A percentile compares a stretch with the other conserved stretches of the same genome.
These are phyloP conservation scores for Crotalus helleri DNA, from an alignment of 2,113 vertebrate species.

Conservation along the genomic window DNA sequence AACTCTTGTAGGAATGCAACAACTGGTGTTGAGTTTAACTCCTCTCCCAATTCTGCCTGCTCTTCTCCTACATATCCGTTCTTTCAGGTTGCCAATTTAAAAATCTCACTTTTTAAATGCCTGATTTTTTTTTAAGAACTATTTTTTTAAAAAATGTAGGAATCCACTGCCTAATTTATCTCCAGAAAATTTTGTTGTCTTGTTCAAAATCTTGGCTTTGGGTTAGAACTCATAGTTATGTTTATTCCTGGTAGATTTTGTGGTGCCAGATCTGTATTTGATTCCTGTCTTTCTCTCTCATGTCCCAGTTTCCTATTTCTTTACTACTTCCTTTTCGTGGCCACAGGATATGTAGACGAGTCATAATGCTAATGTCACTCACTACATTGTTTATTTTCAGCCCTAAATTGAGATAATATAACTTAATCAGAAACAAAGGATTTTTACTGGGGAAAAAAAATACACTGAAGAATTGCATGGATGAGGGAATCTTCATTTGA, in stretches of 20 bases:
- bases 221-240: not conserved
- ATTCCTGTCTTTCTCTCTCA: not conserved
- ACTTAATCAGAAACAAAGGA: not conserved
- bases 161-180: not conserved
- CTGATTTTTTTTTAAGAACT: not conserved
- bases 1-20: not conserved
- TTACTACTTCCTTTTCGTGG: not conserved
- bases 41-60: not conserved
- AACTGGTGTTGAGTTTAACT: not conserved
- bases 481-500: not conserved
- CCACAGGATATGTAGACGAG: no score
- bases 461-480: conserved; percentile 12
- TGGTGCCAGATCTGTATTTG: not conserved
- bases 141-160: not conserved
- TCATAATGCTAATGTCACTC: not conserved
- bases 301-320: not conserved
- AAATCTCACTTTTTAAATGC: not conserved
- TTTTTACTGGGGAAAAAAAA: not conserved
- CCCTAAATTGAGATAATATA: not conserved
- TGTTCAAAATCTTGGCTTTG: not conserved
- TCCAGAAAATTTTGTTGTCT: not conserved
- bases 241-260: not conserved
- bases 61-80: not conserved
- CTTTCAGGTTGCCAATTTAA: not conserved
- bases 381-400: not conserved